These are phyloP conservation scores for Enteromius fasciolatus DNA, from an alignment of 2,797 vertebrate genomes.

Conservation along the genomic window DNA sequence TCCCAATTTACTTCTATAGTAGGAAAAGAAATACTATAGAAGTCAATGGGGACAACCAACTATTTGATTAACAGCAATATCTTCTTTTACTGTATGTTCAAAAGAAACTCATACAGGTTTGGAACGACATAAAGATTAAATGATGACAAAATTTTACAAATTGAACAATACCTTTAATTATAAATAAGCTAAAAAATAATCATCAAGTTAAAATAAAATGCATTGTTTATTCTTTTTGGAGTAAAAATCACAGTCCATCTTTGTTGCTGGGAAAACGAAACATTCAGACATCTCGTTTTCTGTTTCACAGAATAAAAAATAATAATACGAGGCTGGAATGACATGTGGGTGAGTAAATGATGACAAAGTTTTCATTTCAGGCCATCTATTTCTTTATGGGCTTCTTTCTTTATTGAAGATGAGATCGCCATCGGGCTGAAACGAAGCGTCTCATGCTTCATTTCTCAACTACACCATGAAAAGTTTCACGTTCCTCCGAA, in stretches of 20 bases:
- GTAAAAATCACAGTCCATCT: neutral
- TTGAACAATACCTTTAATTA: neutral
- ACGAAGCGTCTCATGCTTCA: slow-evolving; percentile 35
- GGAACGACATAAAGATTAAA: neutral
- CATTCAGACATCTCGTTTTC: slow-evolving; percentile 1
- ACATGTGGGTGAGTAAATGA: slow-evolving; percentile 21
- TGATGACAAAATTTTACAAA: neutral
- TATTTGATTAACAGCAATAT: neutral
- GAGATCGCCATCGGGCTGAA: slow-evolving; percentile 4
- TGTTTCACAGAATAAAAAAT: slow-evolving; percentile 13
- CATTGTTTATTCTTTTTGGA: neutral
- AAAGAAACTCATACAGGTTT: neutral
- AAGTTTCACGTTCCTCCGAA: neutral
- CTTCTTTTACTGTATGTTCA: neutral
- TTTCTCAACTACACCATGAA: slow-evolving; percentile 37
- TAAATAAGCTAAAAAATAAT: neutral
- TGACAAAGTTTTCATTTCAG: slow-evolving; percentile 25
- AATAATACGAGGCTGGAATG: neutral
- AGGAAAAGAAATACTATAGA: neutral
- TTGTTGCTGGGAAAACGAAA: neutral
- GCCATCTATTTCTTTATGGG: slow-evolving; percentile 31
- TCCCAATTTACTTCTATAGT: neutral
- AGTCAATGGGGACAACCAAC: neutral
- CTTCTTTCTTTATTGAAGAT: slow-evolving; percentile 30
- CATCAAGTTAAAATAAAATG: neutral